These are phyloP conservation scores for Podotricha telesiphe DNA, from an alignment of 2,888 invertebrate genomes.

Conservation along the genomic window DNA sequence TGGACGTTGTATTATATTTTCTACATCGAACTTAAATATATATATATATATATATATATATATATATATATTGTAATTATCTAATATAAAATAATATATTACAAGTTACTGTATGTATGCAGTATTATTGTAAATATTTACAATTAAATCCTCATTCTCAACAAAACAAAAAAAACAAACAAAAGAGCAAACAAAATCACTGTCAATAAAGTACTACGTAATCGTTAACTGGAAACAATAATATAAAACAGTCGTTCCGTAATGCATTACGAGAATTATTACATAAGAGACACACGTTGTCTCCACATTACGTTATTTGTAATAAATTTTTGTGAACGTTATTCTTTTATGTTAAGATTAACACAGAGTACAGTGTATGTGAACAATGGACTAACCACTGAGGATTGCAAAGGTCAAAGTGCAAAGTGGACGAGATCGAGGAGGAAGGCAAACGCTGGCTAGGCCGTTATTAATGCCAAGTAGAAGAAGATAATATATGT, in stretches of 20 bases:
- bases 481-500: too few relatives aligned
- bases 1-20: too few relatives aligned
- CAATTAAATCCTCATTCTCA: background rate
- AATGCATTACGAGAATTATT: constrained; percentile 15
- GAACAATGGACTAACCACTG: too few relatives aligned
- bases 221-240: constrained; percentile 12
- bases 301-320: constrained; percentile 4
- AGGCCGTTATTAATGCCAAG: too few relatives aligned
- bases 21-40: too few relatives aligned
- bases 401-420: too few relatives aligned
- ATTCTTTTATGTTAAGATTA: background rate
- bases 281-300: constrained; percentile 11
- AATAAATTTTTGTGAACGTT: background rate
- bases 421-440: too few relatives aligned
- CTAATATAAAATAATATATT: background rate
- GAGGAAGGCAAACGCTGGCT: too few relatives aligned
- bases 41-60: too few relatives aligned
- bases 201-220: background rate
- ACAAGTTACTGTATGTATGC: background rate
- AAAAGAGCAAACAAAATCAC: background rate
- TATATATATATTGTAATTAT: too few relatives aligned
- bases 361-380: too few relatives aligned
- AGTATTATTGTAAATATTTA: background rate
- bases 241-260: constrained; percentile 6
- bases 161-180: too few relatives aligned